These are phyloP conservation scores for Auanema freiburgensis DNA, from an alignment of 2,888 invertebrate species.

Conservation along the genomic window DNA sequence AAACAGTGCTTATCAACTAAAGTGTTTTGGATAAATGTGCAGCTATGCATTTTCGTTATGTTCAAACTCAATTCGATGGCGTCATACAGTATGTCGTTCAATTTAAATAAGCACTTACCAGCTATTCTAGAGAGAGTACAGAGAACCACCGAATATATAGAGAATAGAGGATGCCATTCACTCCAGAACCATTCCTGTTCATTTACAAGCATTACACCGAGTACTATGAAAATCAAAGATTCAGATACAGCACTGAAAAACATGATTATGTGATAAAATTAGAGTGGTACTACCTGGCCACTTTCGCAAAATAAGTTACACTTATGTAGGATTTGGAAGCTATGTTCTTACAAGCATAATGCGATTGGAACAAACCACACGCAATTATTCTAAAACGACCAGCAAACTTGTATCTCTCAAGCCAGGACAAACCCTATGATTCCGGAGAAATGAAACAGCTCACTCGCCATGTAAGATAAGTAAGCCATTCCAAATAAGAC, in stretches of 20 bases:
- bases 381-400: conserved; percentile 67
- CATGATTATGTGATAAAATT: background rate
- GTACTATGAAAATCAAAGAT: conserved; percentile 71
- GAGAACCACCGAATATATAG: conserved; percentile 48
- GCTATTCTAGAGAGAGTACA: conserved; percentile 51
- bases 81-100: too few species aligned
- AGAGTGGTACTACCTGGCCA: conserved; percentile 51
- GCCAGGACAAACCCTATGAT: conserved; percentile 67
- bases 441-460: conserved; percentile 71
- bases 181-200: conserved; percentile 54
- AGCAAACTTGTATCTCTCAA: background rate
- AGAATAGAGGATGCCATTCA: conserved; percentile 57
- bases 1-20: too few species aligned
- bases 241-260: conserved; percentile 68
- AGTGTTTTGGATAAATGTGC: background rate
- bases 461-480: conserved; percentile 69
- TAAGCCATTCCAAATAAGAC: conserved; percentile 70
- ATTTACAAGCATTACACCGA: conserved; percentile 69
- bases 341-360: conserved; percentile 70
- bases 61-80: too few species aligned
- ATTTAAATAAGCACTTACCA: conserved; percentile 26
- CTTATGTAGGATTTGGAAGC: conserved; percentile 69
- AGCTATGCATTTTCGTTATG: background rate
- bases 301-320: conserved; percentile 70
- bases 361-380: conserved; percentile 70